These are phyloP conservation scores for Oligia fasciuncula DNA, from an alignment of 2,888 invertebrate species.

Conservation along the genomic window DNA sequence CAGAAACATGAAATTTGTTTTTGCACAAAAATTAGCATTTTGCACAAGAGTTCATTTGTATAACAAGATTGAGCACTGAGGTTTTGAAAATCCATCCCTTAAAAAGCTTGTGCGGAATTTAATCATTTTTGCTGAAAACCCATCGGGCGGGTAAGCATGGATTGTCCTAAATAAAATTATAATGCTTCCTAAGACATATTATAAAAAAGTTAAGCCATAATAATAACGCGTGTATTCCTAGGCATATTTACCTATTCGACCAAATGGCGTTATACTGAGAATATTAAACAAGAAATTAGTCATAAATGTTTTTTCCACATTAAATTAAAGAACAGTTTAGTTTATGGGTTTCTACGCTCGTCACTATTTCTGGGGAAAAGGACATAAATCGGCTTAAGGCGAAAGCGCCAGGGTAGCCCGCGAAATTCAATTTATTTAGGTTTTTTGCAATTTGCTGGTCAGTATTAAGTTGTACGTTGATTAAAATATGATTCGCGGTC, in stretches of 20 bases:
- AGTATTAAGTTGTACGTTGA: no score
- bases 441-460: no score
- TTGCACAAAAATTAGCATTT: not conserved
- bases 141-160: not conserved
- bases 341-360: slow-evolving; percentile 44
- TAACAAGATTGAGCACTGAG: not conserved
- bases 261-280: slow-evolving; percentile 13
- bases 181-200: not conserved
- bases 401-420: no score
- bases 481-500: no score
- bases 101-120: not conserved
- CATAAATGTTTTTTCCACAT: slow-evolving; percentile 27
- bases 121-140: not conserved
- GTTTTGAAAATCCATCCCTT: not conserved
- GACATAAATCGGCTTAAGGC: not conserved
- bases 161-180: not conserved
- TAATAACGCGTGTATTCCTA: not conserved
- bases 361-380: not conserved
- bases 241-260: slow-evolving; percentile 28
- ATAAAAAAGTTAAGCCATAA: not conserved
- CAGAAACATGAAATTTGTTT: not conserved
- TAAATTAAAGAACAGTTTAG: slow-evolving; percentile 24
- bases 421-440: no score
- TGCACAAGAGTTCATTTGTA: not conserved
- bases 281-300: slow-evolving; percentile 25